Percentiles rank a stretch among this genome's conserved stretches.
Conservation (phyloP, 2,888 invertebrate species). For the Alloplasta piceator region DNA sequence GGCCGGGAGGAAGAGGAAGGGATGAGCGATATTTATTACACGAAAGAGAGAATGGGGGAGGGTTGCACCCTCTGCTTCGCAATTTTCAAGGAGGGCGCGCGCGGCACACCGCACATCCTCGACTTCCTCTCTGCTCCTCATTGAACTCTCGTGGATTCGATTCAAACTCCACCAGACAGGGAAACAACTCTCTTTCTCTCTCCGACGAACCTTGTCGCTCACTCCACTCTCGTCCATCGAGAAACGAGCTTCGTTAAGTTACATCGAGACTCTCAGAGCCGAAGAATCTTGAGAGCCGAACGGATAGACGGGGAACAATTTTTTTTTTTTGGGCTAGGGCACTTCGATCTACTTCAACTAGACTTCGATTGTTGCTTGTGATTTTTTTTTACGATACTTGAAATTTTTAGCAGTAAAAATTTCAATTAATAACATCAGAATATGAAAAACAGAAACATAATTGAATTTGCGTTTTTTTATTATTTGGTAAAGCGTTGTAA, state of each 20-base stretch:
- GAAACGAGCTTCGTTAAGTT: conserved; percentile 64
- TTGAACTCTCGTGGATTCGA: conserved; percentile 41
- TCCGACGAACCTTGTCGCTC: conserved; percentile 16
- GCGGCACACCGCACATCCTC: conserved; percentile 24
- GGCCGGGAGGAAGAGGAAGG: conserved; percentile 1
- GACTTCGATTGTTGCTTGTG: neutral
- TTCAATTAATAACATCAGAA: no score
- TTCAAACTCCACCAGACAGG: conserved; percentile 6
- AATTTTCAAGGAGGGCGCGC: conserved; percentile 44
- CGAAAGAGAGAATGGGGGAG: neutral
- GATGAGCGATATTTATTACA: neutral
- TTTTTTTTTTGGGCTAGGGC: no score
- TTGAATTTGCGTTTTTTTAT: no score
- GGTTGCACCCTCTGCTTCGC: conserved; percentile 27
- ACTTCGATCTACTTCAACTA: no score
- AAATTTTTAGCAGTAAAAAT: no score
- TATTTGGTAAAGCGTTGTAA: no score
- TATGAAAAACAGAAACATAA: no score
- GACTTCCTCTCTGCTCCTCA: conserved; percentile 19
- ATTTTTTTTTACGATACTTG: no score
- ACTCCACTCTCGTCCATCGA: conserved; percentile 42
- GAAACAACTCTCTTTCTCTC: neutral
- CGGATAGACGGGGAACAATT: no score
- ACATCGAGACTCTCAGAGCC: neutral
- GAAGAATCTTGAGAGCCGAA: no score